Conservation (phyloP, 2,113 vertebrate species). For the Polypterus senegalus region DNA sequence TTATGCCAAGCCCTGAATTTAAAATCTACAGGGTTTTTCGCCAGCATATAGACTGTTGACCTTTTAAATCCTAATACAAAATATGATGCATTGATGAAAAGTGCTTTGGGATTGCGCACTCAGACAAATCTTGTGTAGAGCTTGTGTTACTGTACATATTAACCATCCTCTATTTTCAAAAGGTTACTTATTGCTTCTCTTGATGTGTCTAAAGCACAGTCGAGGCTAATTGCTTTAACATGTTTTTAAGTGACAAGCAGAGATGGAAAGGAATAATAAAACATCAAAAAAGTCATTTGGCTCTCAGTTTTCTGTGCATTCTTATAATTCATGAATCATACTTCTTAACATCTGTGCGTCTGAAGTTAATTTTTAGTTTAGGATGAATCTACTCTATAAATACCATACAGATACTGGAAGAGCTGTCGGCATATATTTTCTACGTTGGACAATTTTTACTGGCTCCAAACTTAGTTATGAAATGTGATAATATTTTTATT, state of each 20-base stretch:
- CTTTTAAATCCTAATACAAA: slow-evolving; percentile 35
- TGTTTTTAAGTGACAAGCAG: slow-evolving; percentile 1
- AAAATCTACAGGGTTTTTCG: slow-evolving; percentile 19
- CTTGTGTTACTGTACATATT: not conserved
- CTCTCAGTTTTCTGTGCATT: not conserved
- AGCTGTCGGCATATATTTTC: too few relatives aligned
- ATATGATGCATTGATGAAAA: slow-evolving; percentile 13
- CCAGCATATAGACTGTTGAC: slow-evolving; percentile 26
- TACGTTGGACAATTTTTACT: too few relatives aligned
- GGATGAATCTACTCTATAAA: too few relatives aligned
- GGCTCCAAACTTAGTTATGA: too few relatives aligned
- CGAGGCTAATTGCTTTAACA: not conserved
- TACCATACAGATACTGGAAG: too few relatives aligned
- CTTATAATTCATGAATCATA: slow-evolving; percentile 1
- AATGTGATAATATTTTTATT: too few relatives aligned
- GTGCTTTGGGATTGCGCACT: not conserved
- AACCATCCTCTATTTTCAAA: not conserved
- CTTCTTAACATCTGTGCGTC: not conserved
- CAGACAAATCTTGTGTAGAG: slow-evolving; percentile 2
- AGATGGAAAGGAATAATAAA: not conserved
- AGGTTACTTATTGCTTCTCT: not conserved
- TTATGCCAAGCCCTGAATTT: slow-evolving; percentile 23
- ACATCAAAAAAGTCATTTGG: not conserved
- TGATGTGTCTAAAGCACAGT: not conserved
- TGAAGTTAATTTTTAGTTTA: not conserved